Evolutionary conservation across 1,140 invertebrate species (phyloP).

Genomic region (Drosophila pseudoananassae): DNA sequence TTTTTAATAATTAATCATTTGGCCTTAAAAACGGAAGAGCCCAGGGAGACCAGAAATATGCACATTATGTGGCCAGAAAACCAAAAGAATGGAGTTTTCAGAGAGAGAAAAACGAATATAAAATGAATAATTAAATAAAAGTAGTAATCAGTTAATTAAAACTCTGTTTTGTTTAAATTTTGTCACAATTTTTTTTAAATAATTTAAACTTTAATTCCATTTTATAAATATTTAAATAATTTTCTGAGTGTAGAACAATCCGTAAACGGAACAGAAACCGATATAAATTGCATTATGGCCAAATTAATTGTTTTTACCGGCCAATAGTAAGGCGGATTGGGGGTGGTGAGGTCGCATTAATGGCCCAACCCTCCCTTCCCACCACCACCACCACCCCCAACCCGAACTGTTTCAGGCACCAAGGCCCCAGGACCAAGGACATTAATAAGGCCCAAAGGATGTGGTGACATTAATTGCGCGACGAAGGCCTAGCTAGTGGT

Average conservation of each 20-base stretch:
- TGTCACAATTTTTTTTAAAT: too few relatives aligned
- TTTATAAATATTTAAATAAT: neutral
- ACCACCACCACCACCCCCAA: too few relatives aligned
- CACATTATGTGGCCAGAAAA: constrained; percentile 67
- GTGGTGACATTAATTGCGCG: constrained; percentile 80
- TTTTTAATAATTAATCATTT: constrained; percentile 79
- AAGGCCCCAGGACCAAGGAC: constrained; percentile 46
- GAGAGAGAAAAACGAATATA: constrained; percentile 7
- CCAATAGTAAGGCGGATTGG: constrained; percentile 14
- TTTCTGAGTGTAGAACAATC: constrained; percentile 19
- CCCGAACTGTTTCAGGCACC: neutral
- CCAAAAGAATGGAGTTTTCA: constrained; percentile 18
- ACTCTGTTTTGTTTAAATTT: too few relatives aligned
- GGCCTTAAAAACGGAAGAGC: constrained; percentile 63
- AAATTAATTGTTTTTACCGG: constrained; percentile 81
- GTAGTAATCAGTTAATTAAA: too few relatives aligned
- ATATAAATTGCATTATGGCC: constrained; percentile 81
- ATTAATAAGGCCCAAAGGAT: constrained; percentile 82
- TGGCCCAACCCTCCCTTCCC: constrained; percentile 40
- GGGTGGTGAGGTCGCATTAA: constrained; percentile 46
- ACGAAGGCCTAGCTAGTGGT: constrained; percentile 20
- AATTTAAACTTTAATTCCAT: neutral
- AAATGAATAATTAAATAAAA: too few relatives aligned
- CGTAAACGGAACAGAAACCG: constrained; percentile 50
- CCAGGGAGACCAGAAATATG: constrained; percentile 61